Percentiles rank a stretch among this genome's conserved stretches.
These are phyloP conservation scores for Coracias cyanogaster DNA, from an alignment of 2,797 vertebrate species.

Conservation along the genomic window DNA sequence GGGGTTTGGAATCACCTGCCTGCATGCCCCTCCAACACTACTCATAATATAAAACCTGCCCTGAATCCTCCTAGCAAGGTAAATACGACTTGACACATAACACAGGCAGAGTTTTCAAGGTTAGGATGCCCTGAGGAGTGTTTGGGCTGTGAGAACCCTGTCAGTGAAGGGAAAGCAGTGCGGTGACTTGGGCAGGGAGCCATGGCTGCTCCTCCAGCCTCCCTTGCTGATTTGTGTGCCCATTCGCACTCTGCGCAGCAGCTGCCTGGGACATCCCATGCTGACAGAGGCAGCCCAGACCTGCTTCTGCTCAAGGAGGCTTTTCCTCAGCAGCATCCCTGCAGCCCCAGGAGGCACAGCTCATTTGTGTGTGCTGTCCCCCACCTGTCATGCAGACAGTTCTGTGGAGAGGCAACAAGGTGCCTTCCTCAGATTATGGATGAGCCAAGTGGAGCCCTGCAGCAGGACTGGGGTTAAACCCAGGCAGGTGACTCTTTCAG, in stretches of 20 bases:
- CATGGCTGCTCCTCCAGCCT: neutral
- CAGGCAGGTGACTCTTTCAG: neutral
- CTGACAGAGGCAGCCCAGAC: neutral
- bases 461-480: neutral
- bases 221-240: neutral
- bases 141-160: neutral
- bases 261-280: neutral
- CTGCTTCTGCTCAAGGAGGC: neutral
- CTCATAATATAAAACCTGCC: neutral
- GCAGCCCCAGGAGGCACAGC: neutral
- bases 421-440: neutral
- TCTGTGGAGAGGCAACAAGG: neutral
- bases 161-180: rapidly evolving
- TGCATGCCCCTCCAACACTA: neutral
- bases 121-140: neutral
- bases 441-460: neutral
- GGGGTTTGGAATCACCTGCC: neutral
- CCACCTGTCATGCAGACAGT: neutral
- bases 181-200: neutral
- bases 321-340: neutral
- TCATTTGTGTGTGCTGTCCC: neutral
- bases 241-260: rapidly evolving
- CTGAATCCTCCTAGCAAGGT: neutral
- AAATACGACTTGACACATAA: neutral
- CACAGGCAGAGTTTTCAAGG: neutral